phyloP scores from a whole-genome alignment of 2,888 invertebrate species.

The Parnassius glacialis region DNA sequence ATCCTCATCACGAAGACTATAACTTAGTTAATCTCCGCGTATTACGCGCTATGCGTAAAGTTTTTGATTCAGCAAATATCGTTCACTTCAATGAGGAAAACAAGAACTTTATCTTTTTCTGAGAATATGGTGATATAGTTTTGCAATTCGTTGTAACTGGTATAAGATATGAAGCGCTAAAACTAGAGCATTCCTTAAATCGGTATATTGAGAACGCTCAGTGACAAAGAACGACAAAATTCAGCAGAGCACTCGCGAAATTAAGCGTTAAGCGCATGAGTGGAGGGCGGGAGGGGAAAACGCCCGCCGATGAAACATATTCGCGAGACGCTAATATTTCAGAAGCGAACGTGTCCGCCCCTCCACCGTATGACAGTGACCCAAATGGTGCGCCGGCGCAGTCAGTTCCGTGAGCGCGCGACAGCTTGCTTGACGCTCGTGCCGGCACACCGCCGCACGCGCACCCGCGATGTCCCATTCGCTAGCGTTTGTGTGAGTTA shows the following conservation, averaged over 20 bases:
- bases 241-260: slow-evolving; percentile 44
- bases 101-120: neutral
- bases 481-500: slow-evolving; percentile 65
- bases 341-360: slow-evolving; percentile 72
- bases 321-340: slow-evolving; percentile 75
- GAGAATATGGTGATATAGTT: neutral
- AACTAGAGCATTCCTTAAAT: neutral
- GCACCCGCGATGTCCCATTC: slow-evolving; percentile 43
- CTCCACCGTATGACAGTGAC: slow-evolving; percentile 78
- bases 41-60: too few species aligned
- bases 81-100: slow-evolving; percentile 6
- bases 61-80: neutral
- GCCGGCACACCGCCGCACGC: slow-evolving; percentile 36
- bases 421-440: slow-evolving; percentile 47
- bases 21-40: too few species aligned
- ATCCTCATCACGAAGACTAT: too few species aligned
- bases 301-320: slow-evolving; percentile 71
- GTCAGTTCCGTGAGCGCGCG: slow-evolving; percentile 76
- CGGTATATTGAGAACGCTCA: slow-evolving; percentile 30
- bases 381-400: slow-evolving; percentile 78
- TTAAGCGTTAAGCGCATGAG: slow-evolving; percentile 58
- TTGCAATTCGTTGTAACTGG: slow-evolving; percentile 4
- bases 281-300: slow-evolving; percentile 63
- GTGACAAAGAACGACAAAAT: slow-evolving; percentile 46
- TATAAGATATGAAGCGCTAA: neutral